Conservation (phyloP, 2,113 vertebrate genomes). For the Xenopus borealis region DNA sequence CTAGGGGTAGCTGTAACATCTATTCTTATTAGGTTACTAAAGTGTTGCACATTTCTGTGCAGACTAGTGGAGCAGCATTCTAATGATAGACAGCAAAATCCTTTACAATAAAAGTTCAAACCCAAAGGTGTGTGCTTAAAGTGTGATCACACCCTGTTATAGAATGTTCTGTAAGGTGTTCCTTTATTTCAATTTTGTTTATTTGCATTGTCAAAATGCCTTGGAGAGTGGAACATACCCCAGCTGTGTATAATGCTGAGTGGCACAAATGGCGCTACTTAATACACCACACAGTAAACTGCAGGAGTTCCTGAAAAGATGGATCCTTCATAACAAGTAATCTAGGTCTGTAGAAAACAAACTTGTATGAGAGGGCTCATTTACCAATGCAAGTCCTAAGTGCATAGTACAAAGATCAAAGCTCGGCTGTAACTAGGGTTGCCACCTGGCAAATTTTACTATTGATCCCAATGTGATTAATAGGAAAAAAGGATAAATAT, state of each 20-base stretch:
- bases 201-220: neutral
- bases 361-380: too few relatives aligned
- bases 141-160: conserved; percentile 32
- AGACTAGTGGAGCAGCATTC: conserved; percentile 5
- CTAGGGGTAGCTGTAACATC: conserved; percentile 23
- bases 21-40: neutral
- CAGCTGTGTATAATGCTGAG: conserved; percentile 12
- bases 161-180: conserved; percentile 27
- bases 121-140: conserved; percentile 23
- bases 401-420: too few relatives aligned
- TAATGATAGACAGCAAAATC: neutral
- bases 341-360: too few relatives aligned
- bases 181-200: too few relatives aligned
- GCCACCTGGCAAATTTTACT: too few relatives aligned
- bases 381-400: too few relatives aligned
- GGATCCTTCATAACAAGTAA: too few relatives aligned
- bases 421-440: too few relatives aligned
- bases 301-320: too few relatives aligned
- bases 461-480: too few relatives aligned
- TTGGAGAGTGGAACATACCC: conserved; percentile 14
- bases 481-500: too few relatives aligned
- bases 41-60: neutral
- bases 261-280: neutral
- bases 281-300: too few relatives aligned
- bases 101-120: neutral